Percentiles rank a stretch among this genome's conserved stretches.
Conservation (phyloP, 2,113 vertebrate species). For the Madoqua kirkii region DNA sequence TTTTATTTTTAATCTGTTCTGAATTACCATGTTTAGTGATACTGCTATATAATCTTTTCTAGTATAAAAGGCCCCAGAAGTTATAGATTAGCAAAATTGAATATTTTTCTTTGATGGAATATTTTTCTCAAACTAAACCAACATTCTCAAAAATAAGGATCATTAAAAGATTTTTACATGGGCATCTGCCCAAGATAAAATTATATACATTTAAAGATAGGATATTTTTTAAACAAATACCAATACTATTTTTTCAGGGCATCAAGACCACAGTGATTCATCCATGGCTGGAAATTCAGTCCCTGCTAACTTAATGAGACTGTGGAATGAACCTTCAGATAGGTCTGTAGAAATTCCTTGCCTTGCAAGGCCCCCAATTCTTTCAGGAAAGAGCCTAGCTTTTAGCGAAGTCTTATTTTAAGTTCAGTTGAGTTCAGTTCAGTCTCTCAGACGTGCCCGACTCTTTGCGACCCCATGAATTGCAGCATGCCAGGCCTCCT, state of each 20-base stretch:
- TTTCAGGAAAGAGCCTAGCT: not conserved
- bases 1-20: slow-evolving; percentile 62
- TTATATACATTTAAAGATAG: not conserved
- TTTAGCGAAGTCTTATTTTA: not conserved
- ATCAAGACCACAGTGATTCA: not conserved
- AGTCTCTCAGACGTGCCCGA: accelerated
- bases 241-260: not conserved
- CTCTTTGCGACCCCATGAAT: too few relatives aligned
- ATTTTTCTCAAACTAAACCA: slow-evolving; percentile 12
- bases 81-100: slow-evolving; percentile 46
- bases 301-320: not conserved
- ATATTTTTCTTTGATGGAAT: slow-evolving; percentile 48
- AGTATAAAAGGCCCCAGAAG: slow-evolving; percentile 50
- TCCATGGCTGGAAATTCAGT: not conserved
- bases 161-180: not conserved
- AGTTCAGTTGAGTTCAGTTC: too few relatives aligned
- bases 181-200: not conserved
- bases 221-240: not conserved
- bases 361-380: accelerated
- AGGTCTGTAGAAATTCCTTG: accelerated
- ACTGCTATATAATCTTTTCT: slow-evolving; percentile 43
- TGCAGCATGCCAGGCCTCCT: too few relatives aligned
- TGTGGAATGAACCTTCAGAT: not conserved
- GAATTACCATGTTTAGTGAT: slow-evolving; percentile 41
- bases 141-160: not conserved